Base-by-base conservation (phyloP, 2,888 invertebrate species). In the Orthosia cruda region DNA sequence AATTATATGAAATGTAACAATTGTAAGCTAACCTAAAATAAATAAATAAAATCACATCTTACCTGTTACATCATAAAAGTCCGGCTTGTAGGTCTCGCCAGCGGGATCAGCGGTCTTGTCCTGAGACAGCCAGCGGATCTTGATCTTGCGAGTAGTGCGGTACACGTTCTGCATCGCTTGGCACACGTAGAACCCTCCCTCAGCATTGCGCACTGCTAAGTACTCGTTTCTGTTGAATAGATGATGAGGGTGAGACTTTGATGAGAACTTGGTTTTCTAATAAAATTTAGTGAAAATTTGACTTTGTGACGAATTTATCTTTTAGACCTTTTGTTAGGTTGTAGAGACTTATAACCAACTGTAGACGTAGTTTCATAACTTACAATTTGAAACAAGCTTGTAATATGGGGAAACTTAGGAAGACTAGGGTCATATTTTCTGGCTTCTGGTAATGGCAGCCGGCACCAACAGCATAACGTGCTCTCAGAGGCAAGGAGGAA, bases 161-260 rank as follows among this genome's bases (percentile, higher is more conserved):
- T 98, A 99, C 75, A 99, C 98, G 94, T 99, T 99, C 96, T 99
- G 99, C 95, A 98, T 97, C 0, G 99, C 97, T 94, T 99, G 99
- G 93, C 99, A 99, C 75, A 99, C 97, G 93, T 98, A 98, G 95
- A 98, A 98, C 81, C 98, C 97, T 85, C 99, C 99, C 92, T 99
- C 99, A 0, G 98, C 98, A 93, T 99, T 99, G 86, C 99, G 97
- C 0, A 99, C 99, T 3, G 99, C 99, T 91, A 99, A 95, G 95
- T 99, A 99, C 94, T 99, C 98, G 92, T 98, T 98, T 93, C 98
- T 97, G 68, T 26, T 55, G 40, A 50, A 26, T 20, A 59, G 9
- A 5, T 20, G 13, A 23, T 57, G 9, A 2, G 18, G 11, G 20
- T 66, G 5, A 49, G 11, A 1, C 20, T 7, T 63, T 63, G 20